Evolutionary conservation across 2,888 invertebrate genomes (phyloP), one percentile per base, ranked within the genome.

Genomic region (Netelia inedita): DNA sequence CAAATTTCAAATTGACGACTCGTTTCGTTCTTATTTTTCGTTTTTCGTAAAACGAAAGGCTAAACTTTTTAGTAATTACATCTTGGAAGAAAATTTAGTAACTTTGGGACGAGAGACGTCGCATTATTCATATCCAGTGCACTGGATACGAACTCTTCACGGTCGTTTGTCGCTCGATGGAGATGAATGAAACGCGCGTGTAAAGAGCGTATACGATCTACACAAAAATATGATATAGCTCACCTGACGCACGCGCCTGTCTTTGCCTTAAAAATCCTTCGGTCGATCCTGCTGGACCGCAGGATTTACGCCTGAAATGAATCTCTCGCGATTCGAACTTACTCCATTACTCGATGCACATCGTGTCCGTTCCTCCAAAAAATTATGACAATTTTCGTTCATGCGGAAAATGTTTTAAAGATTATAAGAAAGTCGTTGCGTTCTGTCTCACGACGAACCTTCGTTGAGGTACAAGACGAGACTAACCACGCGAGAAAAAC

Each of bases 401-500:
- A 50, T 14, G n/a, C n/a, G 50, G 50, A 50, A 50, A 50, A 50
- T 6, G 9, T 50, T 23, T 28, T 28, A 2, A 28, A 28, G 0
- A 5, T 28, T 28, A 28, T 28, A 28, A 5, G 28, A 28, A 28
- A 28, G 28, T 28, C 28, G 28, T 28, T 0, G 5, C 28, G 28
- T 28, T 28, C 28, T 50, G 11, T 3, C 10, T 11, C 1, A 6
- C n/a, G 14, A 14, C 6, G 16, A 14, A 53, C 16, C 53, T 21
- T 63, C 35, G 43, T 10, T 19, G 73, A 73, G 50, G 66, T 28
- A 14, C 59, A 55, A 57, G 82, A 66, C 69, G 57, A 68, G 78
- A 85, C 85, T 85, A 79, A 85, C 71, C 74, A 79, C 55, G 19
- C 65, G 75, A 73, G 69, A 73, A 81, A 78, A 41, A 41, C 50